Conservation (phyloP, 1,140 invertebrate genomes). For the Melanaphis sacchari region DNA sequence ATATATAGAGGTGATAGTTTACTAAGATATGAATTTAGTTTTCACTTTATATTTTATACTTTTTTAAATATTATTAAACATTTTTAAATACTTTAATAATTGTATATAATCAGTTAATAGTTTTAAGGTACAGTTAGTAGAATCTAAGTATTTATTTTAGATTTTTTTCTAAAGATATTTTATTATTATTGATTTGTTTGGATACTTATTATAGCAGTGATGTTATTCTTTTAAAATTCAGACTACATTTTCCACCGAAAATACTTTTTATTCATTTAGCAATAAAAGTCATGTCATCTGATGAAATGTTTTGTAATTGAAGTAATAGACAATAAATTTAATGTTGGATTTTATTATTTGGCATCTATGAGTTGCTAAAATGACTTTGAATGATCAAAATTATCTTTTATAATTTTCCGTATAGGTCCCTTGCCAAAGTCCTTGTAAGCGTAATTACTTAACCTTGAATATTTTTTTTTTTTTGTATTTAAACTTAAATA, state of each 20-base stretch:
- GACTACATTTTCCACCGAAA: neutral
- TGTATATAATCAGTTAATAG: too few relatives aligned
- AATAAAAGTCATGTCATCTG: neutral
- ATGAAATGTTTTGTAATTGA: neutral
- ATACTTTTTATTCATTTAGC: neutral
- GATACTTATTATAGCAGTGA: neutral
- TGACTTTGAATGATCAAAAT: neutral
- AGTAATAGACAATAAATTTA: slow-evolving; percentile 7
- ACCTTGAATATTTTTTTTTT: slow-evolving; percentile 43
- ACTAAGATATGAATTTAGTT: too few relatives aligned
- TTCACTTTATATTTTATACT: too few relatives aligned
- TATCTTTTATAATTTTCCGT: neutral
- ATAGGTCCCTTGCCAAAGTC: slow-evolving; percentile 16
- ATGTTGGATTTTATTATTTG: slow-evolving; percentile 46
- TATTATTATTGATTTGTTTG: neutral
- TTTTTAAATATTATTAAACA: too few relatives aligned
- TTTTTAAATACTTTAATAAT: too few relatives aligned
- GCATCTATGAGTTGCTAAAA: neutral
- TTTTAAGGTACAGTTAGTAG: too few relatives aligned
- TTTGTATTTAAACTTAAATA: slow-evolving; percentile 9
- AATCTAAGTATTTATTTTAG: neutral
- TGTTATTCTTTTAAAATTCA: neutral
- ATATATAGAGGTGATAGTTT: too few relatives aligned
- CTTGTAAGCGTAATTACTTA: neutral
- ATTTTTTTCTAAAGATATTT: neutral